A percentile compares a stretch with the other conserved stretches of the same genome.
These are phyloP conservation scores for Charina bottae DNA, from an alignment of 2,113 vertebrate species.

Conservation along the genomic window DNA sequence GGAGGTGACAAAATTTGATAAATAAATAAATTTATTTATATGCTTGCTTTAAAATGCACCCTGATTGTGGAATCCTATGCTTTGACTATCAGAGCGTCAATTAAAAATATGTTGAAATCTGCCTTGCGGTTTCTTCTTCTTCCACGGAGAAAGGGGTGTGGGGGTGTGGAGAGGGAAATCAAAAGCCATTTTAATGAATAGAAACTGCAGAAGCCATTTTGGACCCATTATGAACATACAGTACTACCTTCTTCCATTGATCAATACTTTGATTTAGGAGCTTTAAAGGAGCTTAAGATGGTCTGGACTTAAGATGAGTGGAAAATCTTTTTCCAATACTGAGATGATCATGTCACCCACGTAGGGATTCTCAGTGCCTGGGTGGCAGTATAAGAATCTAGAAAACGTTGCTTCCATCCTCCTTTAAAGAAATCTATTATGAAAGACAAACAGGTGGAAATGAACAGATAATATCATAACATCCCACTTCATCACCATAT, in stretches of 20 bases:
- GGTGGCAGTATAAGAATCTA: neutral
- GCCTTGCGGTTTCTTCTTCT: neutral
- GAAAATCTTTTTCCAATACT: neutral
- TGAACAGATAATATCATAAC: neutral
- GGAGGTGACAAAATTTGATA: too few relatives aligned
- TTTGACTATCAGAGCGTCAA: neutral
- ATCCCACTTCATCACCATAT: slow-evolving; percentile 2
- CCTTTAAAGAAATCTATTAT: neutral
- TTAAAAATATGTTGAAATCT: neutral
- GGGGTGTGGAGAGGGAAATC: neutral
- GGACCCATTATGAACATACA: neutral
- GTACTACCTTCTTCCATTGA: neutral
- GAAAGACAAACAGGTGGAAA: slow-evolving; percentile 12
- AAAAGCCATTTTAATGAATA: neutral
- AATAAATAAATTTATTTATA: neutral
- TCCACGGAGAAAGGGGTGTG: neutral
- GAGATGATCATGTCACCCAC: neutral
- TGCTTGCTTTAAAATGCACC: neutral
- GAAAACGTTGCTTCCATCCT: neutral
- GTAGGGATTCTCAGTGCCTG: neutral
- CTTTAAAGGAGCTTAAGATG: neutral
- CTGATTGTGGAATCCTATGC: neutral
- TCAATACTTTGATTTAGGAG: neutral
- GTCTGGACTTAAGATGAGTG: neutral
- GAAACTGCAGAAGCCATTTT: neutral